Percentiles rank a stretch among this genome's conserved stretches.
Evolutionary conservation across 2,797 vertebrate species (phyloP).

Genomic region (Limosa lapponica): DNA sequence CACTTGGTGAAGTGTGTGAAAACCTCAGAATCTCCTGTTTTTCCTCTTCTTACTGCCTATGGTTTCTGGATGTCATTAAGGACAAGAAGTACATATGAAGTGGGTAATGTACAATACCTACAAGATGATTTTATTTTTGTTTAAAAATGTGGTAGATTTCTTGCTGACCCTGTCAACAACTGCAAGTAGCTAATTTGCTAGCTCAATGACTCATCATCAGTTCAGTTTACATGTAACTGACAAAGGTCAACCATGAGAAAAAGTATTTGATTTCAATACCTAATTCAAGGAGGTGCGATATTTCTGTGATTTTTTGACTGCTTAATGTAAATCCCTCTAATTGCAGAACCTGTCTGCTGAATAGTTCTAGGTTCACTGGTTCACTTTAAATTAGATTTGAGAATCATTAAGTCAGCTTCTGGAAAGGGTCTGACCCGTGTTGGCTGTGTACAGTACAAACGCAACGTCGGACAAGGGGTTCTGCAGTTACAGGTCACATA

Average conservation of each 20-base stretch:
- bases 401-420: slow-evolving; percentile 22
- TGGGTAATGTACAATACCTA: slow-evolving; percentile 24
- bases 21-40: slow-evolving; percentile 4
- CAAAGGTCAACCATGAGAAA: slow-evolving; percentile 71
- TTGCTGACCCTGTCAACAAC: slow-evolving; percentile 73
- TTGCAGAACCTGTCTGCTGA: slow-evolving; percentile 41
- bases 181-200: slow-evolving; percentile 74
- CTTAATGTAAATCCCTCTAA: slow-evolving; percentile 66
- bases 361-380: slow-evolving; percentile 9
- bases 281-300: slow-evolving; percentile 61
- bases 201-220: slow-evolving; percentile 71
- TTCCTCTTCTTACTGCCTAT: slow-evolving; percentile 32
- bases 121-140: slow-evolving; percentile 46
- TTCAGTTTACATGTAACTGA: slow-evolving; percentile 66
- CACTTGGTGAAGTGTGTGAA: slow-evolving; percentile 3
- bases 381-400: slow-evolving; percentile 15
- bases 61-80: slow-evolving; percentile 31
- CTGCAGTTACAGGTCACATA: background rate
- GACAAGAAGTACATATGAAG: slow-evolving; percentile 22
- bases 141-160: slow-evolving; percentile 65
- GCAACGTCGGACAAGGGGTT: background rate
- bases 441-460: background rate
- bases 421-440: slow-evolving; percentile 31
- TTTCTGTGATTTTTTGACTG: slow-evolving; percentile 30
- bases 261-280: slow-evolving; percentile 66